Evolutionary conservation across 2,888 invertebrate genomes (phyloP), one percentile per base, ranked within the genome.

Genomic region (Listrodromus nycthemerus): DNA sequence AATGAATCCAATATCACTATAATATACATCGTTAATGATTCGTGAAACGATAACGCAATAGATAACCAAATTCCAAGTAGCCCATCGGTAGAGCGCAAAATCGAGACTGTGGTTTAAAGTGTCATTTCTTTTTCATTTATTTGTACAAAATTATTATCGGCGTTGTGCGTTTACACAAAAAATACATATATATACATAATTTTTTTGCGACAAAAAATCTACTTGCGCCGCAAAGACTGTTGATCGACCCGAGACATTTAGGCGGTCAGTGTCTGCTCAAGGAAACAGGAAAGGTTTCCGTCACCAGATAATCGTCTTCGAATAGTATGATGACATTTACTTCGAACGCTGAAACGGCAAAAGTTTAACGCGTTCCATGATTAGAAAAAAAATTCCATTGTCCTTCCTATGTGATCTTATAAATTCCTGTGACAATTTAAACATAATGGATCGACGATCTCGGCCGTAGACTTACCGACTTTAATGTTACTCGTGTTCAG

Each of bases 301-400:
- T 98, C 50, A 99, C 97, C 80, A 98, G 94, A 92, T 98, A 97
- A 92, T 99, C 98, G 92, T 98, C 98, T 91, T 97, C 97, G 92
- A 99, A 98, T 86, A 98, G 96, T 45, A 99, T 95, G 0, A 98
- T 97, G 70, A 99, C 95, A 93, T 99, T 99, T 6, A 98, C 95
- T 94, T 99, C 98, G 94, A 99, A 99, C 93, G 99, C 99, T 98
- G 95, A 86, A 96, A 95, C 84, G 86, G 85, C 89, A 89, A 87
- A 63, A 24, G 33, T 37, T 19, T 69, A 65, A 70, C 1, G 6
- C 58, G 21, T 61, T 41, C 6, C 19, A 16, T 7, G 7, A 50
- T 3, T 52, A 7, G 8, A 6, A 48, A 3, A 48, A 58, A 48
- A 82, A 66, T 63, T 24, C n/a, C 48, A 75, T 24, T 13, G 58